phyloP scores from a whole-genome alignment of 2,888 invertebrate species.

The Patella ulyssiponensis region DNA sequence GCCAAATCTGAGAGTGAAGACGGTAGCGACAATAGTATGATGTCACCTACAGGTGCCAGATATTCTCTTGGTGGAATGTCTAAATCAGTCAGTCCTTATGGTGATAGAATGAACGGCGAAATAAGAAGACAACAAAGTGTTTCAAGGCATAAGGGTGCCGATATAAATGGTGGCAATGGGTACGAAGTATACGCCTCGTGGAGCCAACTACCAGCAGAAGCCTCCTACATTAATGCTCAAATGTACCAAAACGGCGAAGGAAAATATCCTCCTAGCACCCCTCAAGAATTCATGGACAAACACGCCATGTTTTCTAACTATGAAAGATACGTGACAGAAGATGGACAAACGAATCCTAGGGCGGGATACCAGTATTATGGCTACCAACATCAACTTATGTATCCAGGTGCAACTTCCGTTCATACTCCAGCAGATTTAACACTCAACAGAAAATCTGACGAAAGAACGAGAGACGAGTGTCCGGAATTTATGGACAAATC shows the following conservation, averaged over 20 bases:
- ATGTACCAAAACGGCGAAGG: neutral
- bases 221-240: neutral
- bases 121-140: neutral
- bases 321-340: neutral
- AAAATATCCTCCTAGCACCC: neutral
- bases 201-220: neutral
- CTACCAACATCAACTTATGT: neutral
- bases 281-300: neutral
- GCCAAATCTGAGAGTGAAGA: constrained; percentile 32
- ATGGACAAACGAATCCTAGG: neutral
- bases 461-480: neutral
- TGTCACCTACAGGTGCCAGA: neutral
- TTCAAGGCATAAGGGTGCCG: neutral
- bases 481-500: neutral
- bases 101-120: neutral
- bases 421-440: constrained; percentile 1
- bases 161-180: neutral
- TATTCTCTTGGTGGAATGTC: neutral
- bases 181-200: neutral
- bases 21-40: constrained; percentile 25
- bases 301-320: neutral
- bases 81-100: neutral
- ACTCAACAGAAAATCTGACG: neutral
- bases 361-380: neutral
- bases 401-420: neutral